Conservation (phyloP, 2,888 invertebrate species). For the Chrysotoxum bicinctum region DNA sequence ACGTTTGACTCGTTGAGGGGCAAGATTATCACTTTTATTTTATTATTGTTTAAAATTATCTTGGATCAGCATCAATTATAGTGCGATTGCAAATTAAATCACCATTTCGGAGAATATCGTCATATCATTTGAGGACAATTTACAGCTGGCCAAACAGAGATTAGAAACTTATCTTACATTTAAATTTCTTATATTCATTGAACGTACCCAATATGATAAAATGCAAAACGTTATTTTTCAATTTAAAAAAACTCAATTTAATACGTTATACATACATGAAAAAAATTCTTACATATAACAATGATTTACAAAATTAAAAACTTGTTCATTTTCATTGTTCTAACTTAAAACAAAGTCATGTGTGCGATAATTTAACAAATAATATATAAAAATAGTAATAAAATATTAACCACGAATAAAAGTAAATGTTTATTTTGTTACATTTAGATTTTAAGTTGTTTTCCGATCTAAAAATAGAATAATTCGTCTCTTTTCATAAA, state of each 20-base stretch:
- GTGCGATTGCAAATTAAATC: too few relatives aligned
- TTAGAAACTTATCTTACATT: too few relatives aligned
- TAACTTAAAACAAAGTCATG: slow-evolving; percentile 69
- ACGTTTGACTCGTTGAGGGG: too few relatives aligned
- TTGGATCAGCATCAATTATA: too few relatives aligned
- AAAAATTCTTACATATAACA: slow-evolving; percentile 54
- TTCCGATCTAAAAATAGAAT: slow-evolving; percentile 10
- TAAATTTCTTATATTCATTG: too few relatives aligned
- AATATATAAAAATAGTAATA: slow-evolving; percentile 35
- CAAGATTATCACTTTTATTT: too few relatives aligned
- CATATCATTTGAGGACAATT: too few relatives aligned
- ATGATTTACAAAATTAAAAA: slow-evolving; percentile 58
- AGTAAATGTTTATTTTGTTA: slow-evolving; percentile 5
- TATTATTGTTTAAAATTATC: too few relatives aligned
- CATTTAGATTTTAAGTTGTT: slow-evolving; percentile 6
- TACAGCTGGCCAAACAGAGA: too few relatives aligned
- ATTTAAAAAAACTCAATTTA: slow-evolving; percentile 68
- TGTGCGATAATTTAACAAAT: slow-evolving; percentile 69
- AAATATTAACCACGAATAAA: slow-evolving; percentile 54
- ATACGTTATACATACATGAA: slow-evolving; percentile 62
- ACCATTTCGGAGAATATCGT: too few relatives aligned
- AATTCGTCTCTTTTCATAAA: not conserved
- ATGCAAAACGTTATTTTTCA: slow-evolving; percentile 14
- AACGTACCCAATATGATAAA: not conserved
- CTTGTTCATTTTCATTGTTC: slow-evolving; percentile 34